Evolutionary conservation across 2,888 invertebrate genomes (phyloP), one percentile per base, ranked within the genome.

Genomic region (Amblyjoppa proteus): DNA sequence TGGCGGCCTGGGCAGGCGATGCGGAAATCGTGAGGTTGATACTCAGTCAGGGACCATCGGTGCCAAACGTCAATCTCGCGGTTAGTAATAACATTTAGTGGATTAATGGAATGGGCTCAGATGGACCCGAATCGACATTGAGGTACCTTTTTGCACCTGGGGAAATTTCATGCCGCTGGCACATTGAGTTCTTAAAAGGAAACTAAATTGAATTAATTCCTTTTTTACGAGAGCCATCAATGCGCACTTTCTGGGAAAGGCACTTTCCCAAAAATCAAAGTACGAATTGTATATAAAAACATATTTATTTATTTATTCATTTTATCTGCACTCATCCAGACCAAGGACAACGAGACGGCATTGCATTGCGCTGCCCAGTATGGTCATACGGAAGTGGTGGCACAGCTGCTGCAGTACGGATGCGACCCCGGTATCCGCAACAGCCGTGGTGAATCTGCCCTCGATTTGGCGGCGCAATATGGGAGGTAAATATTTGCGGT

Each of bases 1-100:
- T 99, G 93, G 99, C 99, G 76, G 98, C 99, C 74, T 99, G 98
- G 98, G 97, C 97, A 77, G 99, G 99, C 25, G 97, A 98, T 94
- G 96, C 97, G 61, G 97, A 98, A 88, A 97, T 99, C 89, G 98
- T 99, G 86, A 95, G 96, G 88, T 95, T 98, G 94, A 96, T 99
- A 87, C 95, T 99, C 81, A 96, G 96, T 64, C 97, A 97, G 94
- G 97, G 97, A 82, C 97, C 97, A 87, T 97, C 97, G 13, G 96
- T 97, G 83, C 97, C 97, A 91, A 97, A 97, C 94, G 97, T 98
- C 91, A 98, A 98, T 94, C 96, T 97, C 93, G 95, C 96, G 96
- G 97, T 98, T 94, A 96, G 96, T 93, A 73, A 83, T 82, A 20
- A 56, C 28, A 51, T 53, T 64, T 64, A 2, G 64, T 13, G 9